Evolutionary conservation across 2,888 invertebrate species (phyloP).

Genomic region (Epiblema foenella): DNA sequence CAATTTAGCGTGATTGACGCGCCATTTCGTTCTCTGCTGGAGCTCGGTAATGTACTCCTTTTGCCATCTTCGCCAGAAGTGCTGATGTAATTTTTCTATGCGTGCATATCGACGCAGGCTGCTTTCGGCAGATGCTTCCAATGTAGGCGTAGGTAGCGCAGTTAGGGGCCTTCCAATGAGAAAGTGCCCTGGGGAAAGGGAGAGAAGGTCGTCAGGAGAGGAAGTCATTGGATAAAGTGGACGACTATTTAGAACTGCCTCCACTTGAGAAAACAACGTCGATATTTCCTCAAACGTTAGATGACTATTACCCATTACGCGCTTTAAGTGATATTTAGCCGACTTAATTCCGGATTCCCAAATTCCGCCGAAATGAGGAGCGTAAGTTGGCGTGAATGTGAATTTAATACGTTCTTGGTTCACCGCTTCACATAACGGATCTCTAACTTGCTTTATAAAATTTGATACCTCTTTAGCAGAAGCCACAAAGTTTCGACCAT

Average conservation of each 20-base stretch:
- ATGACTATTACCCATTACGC: conserved; percentile 27
- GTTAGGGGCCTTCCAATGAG: conserved; percentile 6
- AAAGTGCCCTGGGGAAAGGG: conserved; percentile 15
- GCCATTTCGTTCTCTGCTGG: conserved; percentile 5
- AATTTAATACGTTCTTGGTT: conserved; percentile 44
- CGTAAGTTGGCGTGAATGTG: conserved; percentile 3
- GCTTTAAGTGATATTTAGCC: conserved; percentile 19
- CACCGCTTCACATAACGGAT: conserved; percentile 48
- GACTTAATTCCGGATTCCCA: conserved; percentile 1
- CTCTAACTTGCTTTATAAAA: conserved; percentile 45
- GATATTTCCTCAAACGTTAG: conserved; percentile 28
- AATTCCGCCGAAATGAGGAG: background rate
- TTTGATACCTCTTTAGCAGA: conserved; percentile 48
- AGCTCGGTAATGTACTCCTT: background rate
- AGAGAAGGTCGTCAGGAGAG: conserved; percentile 6
- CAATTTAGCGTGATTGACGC: conserved; percentile 4
- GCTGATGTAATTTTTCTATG: background rate
- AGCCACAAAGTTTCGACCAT: conserved; percentile 52
- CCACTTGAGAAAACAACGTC: too few species aligned
- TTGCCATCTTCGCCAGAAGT: conserved; percentile 4
- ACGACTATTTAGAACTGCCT: conserved; percentile 30
- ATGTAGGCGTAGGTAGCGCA: conserved; percentile 6
- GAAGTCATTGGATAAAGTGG: conserved; percentile 4
- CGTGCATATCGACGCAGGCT: background rate
- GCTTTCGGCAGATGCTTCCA: background rate